Conservation (phyloP, 1,140 invertebrate species). For the Brachionus calyciflorus region DNA sequence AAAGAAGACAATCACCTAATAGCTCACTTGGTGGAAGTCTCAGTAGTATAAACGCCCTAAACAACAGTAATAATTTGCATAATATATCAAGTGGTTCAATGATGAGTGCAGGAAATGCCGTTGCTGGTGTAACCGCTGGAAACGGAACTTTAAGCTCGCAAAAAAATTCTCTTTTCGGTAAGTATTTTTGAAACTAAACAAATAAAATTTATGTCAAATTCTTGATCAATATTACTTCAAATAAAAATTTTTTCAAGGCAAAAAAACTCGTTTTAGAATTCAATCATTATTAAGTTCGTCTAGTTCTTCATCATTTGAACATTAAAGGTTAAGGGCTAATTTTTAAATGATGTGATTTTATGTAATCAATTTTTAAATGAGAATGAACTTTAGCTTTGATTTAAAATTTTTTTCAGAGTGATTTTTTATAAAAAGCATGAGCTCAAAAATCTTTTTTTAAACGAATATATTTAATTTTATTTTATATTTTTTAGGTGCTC, state of each 20-base stretch:
- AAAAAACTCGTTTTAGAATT: constrained; percentile 22
- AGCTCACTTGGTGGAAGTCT: constrained; percentile 13
- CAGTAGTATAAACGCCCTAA: constrained; percentile 21
- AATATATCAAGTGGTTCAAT: constrained; percentile 28
- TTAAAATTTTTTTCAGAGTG: background rate
- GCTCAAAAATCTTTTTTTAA: background rate
- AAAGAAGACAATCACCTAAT: background rate
- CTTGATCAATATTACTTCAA: background rate
- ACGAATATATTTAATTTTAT: background rate
- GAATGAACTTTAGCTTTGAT: too few relatives aligned
- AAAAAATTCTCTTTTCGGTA: constrained; percentile 14
- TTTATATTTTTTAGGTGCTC: constrained; percentile 4
- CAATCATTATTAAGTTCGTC: constrained; percentile 22
- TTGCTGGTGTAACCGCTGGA: background rate
- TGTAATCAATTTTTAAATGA: too few relatives aligned
- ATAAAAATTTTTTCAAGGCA: background rate
- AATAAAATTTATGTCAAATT: background rate
- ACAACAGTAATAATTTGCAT: constrained; percentile 31
- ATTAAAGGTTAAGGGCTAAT: constrained; percentile 22
- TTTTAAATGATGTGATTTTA: background rate
- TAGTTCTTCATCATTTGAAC: constrained; percentile 23
- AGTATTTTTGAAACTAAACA: background rate
- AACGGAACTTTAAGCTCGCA: constrained; percentile 19
- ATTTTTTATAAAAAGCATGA: constrained; percentile 2
- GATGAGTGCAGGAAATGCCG: background rate